A percentile compares a stretch with the other conserved stretches of the same genome.
Conservation (phyloP, 2,113 vertebrate genomes). For the Hiodon tergisus region DNA sequence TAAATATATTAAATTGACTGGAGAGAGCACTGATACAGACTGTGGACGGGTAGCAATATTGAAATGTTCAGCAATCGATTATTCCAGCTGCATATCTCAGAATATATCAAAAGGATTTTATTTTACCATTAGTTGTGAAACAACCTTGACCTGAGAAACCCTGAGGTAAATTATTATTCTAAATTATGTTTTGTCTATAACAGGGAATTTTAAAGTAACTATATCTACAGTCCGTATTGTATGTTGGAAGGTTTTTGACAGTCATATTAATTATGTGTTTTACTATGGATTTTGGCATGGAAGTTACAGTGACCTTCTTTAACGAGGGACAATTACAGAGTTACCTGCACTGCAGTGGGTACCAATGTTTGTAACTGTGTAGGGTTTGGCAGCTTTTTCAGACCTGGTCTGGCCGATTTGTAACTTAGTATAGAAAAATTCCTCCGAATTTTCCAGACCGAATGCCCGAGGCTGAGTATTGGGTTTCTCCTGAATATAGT, state of each 20-base stretch:
- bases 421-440: constrained; percentile 1
- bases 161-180: background rate
- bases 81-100: background rate
- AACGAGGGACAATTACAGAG: background rate
- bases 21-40: background rate
- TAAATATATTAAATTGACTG: background rate
- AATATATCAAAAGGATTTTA: background rate
- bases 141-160: background rate
- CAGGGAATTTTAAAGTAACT: background rate
- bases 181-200: background rate
- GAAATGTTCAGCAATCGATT: background rate
- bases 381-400: background rate
- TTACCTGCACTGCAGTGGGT: background rate
- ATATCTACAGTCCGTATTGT: background rate
- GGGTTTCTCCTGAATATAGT: constrained; percentile 12
- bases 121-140: background rate
- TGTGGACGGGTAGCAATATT: background rate
- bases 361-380: background rate
- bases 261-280: background rate
- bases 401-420: background rate
- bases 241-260: background rate
- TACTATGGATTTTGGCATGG: background rate
- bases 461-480: constrained; percentile 1
- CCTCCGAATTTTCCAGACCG: background rate
- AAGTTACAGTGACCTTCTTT: background rate